Evolutionary conservation across 2,888 invertebrate genomes (phyloP), one percentile per base, ranked within the genome.

Genomic region (Arenicola marina): DNA sequence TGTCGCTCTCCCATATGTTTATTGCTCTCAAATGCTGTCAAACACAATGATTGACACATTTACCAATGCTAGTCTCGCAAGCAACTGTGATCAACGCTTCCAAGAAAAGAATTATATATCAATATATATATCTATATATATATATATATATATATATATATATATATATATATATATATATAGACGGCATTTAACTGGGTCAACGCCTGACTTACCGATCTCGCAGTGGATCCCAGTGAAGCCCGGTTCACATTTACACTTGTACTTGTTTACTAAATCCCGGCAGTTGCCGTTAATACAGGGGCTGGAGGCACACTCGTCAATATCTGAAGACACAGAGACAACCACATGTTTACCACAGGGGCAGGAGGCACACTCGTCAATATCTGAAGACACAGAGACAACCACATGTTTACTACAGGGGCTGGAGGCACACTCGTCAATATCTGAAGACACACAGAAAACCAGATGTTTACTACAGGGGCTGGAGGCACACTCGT

Each of bases 231-330:
- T 21, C 11, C 65, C 67, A 1, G 53, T 54, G 18, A 21, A 67
- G 2, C 67, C 65, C 15, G 62, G 48, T n/a, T 67, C 45, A 43
- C 65, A 67, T 4, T 28, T 32, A 54, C 67, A 66, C 21, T 46
- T 29, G 51, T 62, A 67, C 11, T 34, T n/a, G 48, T 67, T 56
- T 11, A 45, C 33, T 7, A 24, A 26, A 44, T 67, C 56, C 18
- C 21, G 32, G 45, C 67, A 67, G 18, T 53, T 44, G 24, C 67
- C 67, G 33, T 67, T 48, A 7, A 59, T 51, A 46, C 67, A 67
- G 1, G 67, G 67, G 51, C 59, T 63, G 15, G 65, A 59, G 11
- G 26, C 56, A 53, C 59, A 59, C 28, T 59, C 59, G 51, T 51
- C 32, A 29, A 59, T 51, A n/a, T 51, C 59, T 59, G 51, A n/a